phyloP scores from a whole-genome alignment of 1,140 invertebrate genomes.

The Camponotus pennsylvanicus region DNA sequence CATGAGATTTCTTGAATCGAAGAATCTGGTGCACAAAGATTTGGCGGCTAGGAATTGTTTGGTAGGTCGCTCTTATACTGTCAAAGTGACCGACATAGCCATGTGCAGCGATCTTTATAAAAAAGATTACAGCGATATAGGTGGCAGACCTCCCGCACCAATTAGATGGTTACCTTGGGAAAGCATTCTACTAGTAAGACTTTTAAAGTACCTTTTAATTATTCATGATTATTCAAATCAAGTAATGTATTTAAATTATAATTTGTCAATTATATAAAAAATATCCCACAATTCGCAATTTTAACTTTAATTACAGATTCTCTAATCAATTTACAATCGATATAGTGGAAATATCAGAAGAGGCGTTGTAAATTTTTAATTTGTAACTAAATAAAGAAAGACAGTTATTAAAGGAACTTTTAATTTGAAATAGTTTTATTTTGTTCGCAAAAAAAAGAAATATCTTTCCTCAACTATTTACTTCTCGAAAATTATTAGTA shows the following conservation, averaged over 20 bases:
- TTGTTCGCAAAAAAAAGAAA: not conserved
- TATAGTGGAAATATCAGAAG: not conserved
- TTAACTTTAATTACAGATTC: not conserved
- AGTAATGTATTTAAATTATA: not conserved
- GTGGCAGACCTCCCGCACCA: constrained; percentile 88
- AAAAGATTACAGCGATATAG: constrained; percentile 94
- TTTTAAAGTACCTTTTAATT: constrained; percentile 3
- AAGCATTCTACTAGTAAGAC: constrained; percentile 91
- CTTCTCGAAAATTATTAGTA: not conserved
- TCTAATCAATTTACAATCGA: not conserved
- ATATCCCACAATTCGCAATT: not conserved
- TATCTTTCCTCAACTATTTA: not conserved
- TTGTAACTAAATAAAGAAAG: not conserved
- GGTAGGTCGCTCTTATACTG: constrained; percentile 92
- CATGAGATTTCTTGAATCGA: constrained; percentile 94
- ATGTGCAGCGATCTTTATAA: constrained; percentile 95
- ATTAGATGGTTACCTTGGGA: constrained; percentile 95
- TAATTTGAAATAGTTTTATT: not conserved
- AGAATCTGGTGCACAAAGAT: constrained; percentile 93
- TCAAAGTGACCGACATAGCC: constrained; percentile 96
- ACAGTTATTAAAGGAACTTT: not conserved
- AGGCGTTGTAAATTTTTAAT: not conserved
- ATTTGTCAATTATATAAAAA: not conserved
- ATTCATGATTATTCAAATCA: not conserved
- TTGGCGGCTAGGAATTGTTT: constrained; percentile 94